Evolutionary conservation across 2,113 vertebrate species (phyloP).

Genomic region (Amazona vittata): DNA sequence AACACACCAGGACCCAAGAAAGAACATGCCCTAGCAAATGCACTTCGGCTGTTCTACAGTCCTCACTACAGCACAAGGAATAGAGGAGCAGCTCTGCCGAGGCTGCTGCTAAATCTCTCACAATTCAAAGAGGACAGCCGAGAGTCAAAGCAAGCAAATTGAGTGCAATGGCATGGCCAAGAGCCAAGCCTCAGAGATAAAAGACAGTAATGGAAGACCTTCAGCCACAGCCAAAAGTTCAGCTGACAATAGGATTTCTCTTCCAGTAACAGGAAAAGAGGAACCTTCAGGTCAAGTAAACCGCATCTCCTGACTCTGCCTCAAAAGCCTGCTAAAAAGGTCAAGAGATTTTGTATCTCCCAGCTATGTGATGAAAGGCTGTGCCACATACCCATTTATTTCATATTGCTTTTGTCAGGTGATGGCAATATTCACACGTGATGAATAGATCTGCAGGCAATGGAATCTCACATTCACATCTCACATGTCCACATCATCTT

Average conservation of each 20-base stretch:
- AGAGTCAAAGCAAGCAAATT: not conserved
- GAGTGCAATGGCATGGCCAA: not conserved
- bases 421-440: not conserved
- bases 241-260: conserved; percentile 41
- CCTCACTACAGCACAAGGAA: not conserved
- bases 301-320: not conserved
- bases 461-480: not conserved
- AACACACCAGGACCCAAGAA: not conserved
- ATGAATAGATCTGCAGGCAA: not conserved
- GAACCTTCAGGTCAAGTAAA: conserved; percentile 44
- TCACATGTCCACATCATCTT: rapidly evolving
- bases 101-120: not conserved
- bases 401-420: conserved; percentile 39
- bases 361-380: not conserved
- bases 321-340: conserved; percentile 35
- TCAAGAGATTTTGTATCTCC: conserved; percentile 30
- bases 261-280: not conserved
- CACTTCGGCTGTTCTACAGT: not conserved
- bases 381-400: not conserved
- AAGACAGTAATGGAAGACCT: conserved; percentile 32
- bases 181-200: conserved; percentile 17
- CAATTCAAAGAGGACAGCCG: not conserved
- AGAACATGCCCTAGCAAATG: not conserved
- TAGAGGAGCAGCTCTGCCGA: not conserved
- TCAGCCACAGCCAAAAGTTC: conserved; percentile 15